Base-by-base conservation (phyloP, 2,113 vertebrate genomes). In the Ammodytes dubius region DNA sequence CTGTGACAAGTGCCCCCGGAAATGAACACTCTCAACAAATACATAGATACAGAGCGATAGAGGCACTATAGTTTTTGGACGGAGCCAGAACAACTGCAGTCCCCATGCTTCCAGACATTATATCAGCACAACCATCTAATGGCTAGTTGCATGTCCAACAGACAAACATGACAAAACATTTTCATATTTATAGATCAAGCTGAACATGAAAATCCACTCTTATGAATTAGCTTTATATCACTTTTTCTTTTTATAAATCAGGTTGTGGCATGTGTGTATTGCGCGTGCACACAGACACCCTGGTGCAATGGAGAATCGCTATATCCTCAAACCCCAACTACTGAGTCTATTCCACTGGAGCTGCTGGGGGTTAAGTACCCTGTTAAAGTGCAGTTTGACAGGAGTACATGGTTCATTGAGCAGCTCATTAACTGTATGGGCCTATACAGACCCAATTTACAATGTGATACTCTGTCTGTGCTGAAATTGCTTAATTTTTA, bases 361-460 rank as follows among this genome's bases (percentile, higher is more conserved):
- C 85, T 67, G 56, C 52, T 77, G 80, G 73, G 46, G 88, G 77
- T 87, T 75, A 90, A 87, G 74, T 79, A 73, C 46, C 87, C 88
- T 82, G 72, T 88, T 85, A 69, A 82, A 83, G 49, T 60, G 47
- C 15, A 67, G 43, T 88, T 84, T 86, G 37, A 79, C 59, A 45
- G 50, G 70, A 83, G 71, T 78, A 14, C 17, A 83, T 39, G 78
- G 72, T 52, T 84, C 79, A 85, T 86, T 89, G 79, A 50, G 56
- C 72, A 70, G 65, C 58, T 78, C 15, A 71, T 77, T 69, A 70
- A 47, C 71, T 61, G 50, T 49, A 65, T 59, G 27, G 27, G 27
- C 27, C 27, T 27, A 77, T 56, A 65, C 17, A 52, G 10, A 67
- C 6, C 27, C 5, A 57, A 57, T 63, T 75, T 27, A 74, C 42